Base-by-base conservation (phyloP, 2,113 vertebrate species). In the Onychorhynchus coronatus region DNA sequence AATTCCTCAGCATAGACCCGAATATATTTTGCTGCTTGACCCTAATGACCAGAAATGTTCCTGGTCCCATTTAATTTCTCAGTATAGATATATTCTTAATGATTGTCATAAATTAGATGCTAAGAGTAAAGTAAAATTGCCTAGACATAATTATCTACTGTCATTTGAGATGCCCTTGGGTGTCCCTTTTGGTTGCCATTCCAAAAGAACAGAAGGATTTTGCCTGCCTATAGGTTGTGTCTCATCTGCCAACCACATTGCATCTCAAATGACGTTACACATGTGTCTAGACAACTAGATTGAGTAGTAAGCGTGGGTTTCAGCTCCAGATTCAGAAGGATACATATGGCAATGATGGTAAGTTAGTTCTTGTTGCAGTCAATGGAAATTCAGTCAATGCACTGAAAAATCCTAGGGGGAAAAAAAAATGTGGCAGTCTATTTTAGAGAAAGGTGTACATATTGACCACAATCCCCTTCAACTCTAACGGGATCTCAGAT, bases 101-200 rank as follows among this genome's bases (percentile, higher is more conserved):
- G 85, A 82, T 85, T 94, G 61, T 37, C 56, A 85, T 94, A 96
- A 95, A 97, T 93, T 88, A 89, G 47, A 74, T n/a, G 35, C 61
- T 89, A 93, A 75, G 84, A 89, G 77, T 91, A 77, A 97, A 94
- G 47, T 89, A 84, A 89, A 92, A 89, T 87, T 81, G 25, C 47
- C 61, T 73, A 91, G 75, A 56, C 21, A 13, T 72, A 88, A 93
- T 91, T 93, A 87, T 17, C 65, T 67, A 12, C 7, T 74, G 61
- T 67, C 52, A 77, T 93, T 93, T 87, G 35, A 85, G 47, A 67
- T 87, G 73, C 46, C 55, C 61, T 95, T 84, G 77, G 8, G 7
- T 85, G 65, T 95, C 42, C 39, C 33, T 94, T 80, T 89, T 74
- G 1, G 41, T 74, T 91, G 31, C n/a, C 65, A 65, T n/a, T 91